phyloP scores from a whole-genome alignment of 2,797 vertebrate species.

The Avahi laniger region DNA sequence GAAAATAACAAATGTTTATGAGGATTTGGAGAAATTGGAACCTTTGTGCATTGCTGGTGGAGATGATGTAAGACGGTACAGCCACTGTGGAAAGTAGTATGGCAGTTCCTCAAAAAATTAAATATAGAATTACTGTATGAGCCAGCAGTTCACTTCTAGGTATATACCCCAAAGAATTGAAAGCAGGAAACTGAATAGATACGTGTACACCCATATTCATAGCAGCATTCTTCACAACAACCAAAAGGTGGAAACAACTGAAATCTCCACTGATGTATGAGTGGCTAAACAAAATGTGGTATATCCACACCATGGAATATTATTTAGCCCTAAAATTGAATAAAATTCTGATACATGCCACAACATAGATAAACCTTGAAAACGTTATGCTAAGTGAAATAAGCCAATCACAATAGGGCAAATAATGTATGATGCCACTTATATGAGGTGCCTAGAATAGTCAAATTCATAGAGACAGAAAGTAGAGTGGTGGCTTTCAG shows the following conservation, averaged over 20 bases:
- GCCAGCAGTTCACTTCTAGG: background rate
- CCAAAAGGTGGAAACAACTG: background rate
- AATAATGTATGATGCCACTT: background rate
- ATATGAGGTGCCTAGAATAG: background rate
- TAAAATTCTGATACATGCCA: background rate
- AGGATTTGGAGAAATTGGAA: background rate
- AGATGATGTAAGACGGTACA: background rate
- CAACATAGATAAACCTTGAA: background rate
- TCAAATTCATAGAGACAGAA: background rate
- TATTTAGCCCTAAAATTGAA: background rate
- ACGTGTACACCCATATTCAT: background rate
- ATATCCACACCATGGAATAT: background rate
- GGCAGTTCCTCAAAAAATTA: background rate
- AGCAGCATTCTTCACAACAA: background rate
- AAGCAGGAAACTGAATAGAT: background rate
- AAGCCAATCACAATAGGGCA: background rate
- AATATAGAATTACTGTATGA: background rate
- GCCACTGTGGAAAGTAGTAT: background rate
- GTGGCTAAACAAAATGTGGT: background rate
- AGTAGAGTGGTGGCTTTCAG: background rate
- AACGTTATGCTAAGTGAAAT: background rate
- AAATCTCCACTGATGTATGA: background rate
- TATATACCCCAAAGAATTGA: background rate
- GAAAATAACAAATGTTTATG: background rate
- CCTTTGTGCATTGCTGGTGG: background rate